Evolutionary conservation across 2,888 invertebrate genomes (phyloP).

Genomic region (Cephus runcator): DNA sequence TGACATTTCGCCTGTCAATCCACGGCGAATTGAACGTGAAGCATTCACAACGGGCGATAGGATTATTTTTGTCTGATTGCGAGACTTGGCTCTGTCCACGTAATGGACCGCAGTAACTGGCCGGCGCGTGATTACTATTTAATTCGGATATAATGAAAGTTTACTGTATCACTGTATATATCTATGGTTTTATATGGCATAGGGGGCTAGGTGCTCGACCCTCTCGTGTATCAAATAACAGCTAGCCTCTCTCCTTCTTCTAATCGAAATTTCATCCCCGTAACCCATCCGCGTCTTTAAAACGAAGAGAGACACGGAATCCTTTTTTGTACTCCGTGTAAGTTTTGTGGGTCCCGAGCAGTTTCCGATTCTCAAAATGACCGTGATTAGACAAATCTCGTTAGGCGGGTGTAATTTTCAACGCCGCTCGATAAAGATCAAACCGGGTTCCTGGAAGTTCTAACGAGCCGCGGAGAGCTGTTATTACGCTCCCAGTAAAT

Average conservation of each 20-base stretch:
- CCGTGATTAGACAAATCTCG: constrained; percentile 50
- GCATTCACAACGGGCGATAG: neutral
- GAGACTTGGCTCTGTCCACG: neutral
- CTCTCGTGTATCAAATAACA: too few species aligned
- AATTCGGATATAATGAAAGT: neutral
- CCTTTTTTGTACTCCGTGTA: neutral
- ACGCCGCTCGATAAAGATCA: constrained; percentile 32
- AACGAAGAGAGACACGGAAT: neutral
- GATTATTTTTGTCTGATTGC: neutral
- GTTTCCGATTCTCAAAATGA: constrained; percentile 30
- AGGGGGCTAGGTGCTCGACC: too few species aligned
- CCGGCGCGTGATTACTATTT: neutral
- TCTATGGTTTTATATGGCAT: too few species aligned
- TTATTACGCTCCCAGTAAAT: constrained; percentile 38
- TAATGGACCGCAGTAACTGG: neutral
- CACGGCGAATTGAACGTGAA: neutral
- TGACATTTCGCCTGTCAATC: neutral
- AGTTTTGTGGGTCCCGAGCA: neutral
- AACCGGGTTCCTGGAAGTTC: constrained; percentile 36
- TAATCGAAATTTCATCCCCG: neutral
- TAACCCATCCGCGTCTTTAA: neutral
- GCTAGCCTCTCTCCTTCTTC: neutral
- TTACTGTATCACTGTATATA: too few species aligned
- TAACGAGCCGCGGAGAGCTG: constrained; percentile 40
- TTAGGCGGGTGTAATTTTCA: constrained; percentile 45